Evolutionary conservation across 1,140 invertebrate genomes (phyloP).

Genomic region (Macrobrachium rosenbergii): DNA sequence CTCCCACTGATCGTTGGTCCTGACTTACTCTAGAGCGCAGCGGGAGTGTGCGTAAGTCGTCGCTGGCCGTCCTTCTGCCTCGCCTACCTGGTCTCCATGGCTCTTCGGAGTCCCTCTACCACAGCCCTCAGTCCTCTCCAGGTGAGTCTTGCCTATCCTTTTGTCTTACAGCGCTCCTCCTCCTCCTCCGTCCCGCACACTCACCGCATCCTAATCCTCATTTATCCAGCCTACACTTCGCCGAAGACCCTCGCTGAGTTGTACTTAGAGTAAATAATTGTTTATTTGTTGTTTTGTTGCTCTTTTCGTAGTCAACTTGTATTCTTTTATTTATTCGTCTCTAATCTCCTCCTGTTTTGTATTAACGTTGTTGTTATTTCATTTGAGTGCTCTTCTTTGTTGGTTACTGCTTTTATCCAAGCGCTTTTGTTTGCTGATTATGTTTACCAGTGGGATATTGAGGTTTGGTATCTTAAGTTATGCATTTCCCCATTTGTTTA

Average conservation of each 20-base stretch:
- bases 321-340: too few relatives aligned
- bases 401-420: too few relatives aligned
- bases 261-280: background rate
- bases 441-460: too few relatives aligned
- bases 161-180: background rate
- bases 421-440: too few relatives aligned
- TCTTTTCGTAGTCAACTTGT: background rate
- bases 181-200: background rate
- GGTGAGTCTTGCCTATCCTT: slow-evolving; percentile 27
- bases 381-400: background rate
- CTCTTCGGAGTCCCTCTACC: slow-evolving; percentile 68
- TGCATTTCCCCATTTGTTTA: too few relatives aligned
- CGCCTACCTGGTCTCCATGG: slow-evolving; percentile 65
- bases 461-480: too few relatives aligned
- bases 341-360: background rate
- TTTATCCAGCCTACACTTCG: background rate
- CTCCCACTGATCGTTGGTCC: background rate
- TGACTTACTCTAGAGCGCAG: slow-evolving; percentile 38
- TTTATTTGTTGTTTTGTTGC: background rate
- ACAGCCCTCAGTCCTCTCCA: slow-evolving; percentile 67
- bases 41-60: slow-evolving; percentile 44
- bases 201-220: background rate
- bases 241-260: background rate
- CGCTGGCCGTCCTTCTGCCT: slow-evolving; percentile 55
- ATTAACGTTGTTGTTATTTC: background rate